A percentile compares a stretch with the other conserved stretches of the same genome.
Conservation (phyloP, 2,888 invertebrate species). For the Baccha elongata region DNA sequence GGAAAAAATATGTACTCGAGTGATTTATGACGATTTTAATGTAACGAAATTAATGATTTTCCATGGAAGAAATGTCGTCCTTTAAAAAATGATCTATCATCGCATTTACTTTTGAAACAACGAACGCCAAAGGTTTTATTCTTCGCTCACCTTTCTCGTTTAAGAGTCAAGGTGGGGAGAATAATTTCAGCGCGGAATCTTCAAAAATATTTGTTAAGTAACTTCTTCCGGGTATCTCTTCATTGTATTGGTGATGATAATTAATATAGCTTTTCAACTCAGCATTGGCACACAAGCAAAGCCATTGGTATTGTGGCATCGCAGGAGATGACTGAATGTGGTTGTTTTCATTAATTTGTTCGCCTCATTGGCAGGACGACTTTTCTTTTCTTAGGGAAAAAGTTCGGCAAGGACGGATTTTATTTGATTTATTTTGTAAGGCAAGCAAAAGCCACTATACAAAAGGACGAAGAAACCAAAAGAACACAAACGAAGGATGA, state of each 20-base stretch:
- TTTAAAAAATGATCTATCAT: slow-evolving; percentile 61
- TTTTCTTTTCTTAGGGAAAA: slow-evolving; percentile 10
- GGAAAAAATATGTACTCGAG: slow-evolving; percentile 24
- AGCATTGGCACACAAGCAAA: slow-evolving; percentile 12
- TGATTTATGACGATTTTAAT: slow-evolving; percentile 66
- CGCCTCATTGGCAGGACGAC: slow-evolving; percentile 34
- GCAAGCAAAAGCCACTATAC: slow-evolving; percentile 34
- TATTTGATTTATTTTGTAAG: slow-evolving; percentile 35
- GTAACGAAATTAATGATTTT: slow-evolving; percentile 59
- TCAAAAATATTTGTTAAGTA: background rate
- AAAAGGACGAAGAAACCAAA: slow-evolving; percentile 18
- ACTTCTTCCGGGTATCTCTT: slow-evolving; percentile 14
- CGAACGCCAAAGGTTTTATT: background rate
- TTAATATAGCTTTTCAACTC: slow-evolving; percentile 58
- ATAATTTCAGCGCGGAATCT: background rate
- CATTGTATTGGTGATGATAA: slow-evolving; percentile 44
- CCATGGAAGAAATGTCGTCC: slow-evolving; percentile 23
- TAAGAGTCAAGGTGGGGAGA: background rate
- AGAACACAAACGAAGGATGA: slow-evolving; percentile 45
- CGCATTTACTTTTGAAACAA: slow-evolving; percentile 40
- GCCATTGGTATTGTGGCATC: slow-evolving; percentile 3
- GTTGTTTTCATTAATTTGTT: slow-evolving; percentile 62
- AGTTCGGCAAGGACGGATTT: slow-evolving; percentile 33
- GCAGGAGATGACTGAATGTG: slow-evolving; percentile 47
- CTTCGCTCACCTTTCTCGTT: slow-evolving; percentile 34